These are phyloP conservation scores for Tethea ocularis DNA, from an alignment of 2,888 invertebrate species.

Conservation along the genomic window DNA sequence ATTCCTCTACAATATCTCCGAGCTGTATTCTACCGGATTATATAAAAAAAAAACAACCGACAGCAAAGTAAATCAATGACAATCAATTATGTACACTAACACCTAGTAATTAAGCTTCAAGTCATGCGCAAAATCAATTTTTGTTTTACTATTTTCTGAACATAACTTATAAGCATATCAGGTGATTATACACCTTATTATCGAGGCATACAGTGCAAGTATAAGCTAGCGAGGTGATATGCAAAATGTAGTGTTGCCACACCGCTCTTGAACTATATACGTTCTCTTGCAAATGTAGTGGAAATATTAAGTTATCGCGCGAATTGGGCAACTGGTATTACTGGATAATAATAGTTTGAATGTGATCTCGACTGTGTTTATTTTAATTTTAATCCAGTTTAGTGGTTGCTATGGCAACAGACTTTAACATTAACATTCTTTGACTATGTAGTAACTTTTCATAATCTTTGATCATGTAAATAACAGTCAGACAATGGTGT, in stretches of 20 bases:
- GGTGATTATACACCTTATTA: neutral
- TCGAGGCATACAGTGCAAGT: neutral
- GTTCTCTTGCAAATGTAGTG: slow-evolving; percentile 60
- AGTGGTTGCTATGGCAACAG: neutral
- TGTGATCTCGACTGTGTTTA: neutral
- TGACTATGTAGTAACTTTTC: neutral
- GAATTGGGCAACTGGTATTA: slow-evolving; percentile 48
- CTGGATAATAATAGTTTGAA: slow-evolving; percentile 9
- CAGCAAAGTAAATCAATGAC: slow-evolving; percentile 25
- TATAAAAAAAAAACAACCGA: slow-evolving; percentile 18
- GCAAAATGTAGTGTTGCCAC: slow-evolving; percentile 60
- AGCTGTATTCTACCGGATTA: slow-evolving; percentile 5
- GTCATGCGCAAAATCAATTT: slow-evolving; percentile 28
- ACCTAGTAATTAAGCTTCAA: slow-evolving; percentile 24
- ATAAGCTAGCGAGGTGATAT: slow-evolving; percentile 35
- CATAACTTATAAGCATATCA: slow-evolving; percentile 2
- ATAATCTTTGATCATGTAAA: too few relatives aligned
- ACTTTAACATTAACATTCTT: neutral
- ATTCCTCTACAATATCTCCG: neutral
- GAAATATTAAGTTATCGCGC: slow-evolving; percentile 48
- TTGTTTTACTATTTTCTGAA: slow-evolving; percentile 12
- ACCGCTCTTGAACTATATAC: slow-evolving; percentile 63
- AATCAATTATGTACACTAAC: slow-evolving; percentile 29
- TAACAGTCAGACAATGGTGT: too few relatives aligned
- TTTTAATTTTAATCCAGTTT: neutral